Base-by-base conservation (phyloP, 1,140 invertebrate genomes). In the Vollenhovia emeryi region DNA sequence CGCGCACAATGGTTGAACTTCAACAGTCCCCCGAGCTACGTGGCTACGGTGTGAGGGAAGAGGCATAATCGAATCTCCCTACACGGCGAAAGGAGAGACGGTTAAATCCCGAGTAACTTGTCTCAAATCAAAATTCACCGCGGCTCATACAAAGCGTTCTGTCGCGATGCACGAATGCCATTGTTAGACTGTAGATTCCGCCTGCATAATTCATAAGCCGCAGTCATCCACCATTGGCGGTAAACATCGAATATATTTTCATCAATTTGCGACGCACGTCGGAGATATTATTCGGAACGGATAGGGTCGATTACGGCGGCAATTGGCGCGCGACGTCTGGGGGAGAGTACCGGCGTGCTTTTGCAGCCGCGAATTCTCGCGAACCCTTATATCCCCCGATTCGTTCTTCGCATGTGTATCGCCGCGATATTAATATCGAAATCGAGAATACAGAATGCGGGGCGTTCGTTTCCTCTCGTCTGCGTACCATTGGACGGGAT, bases 401-500 rank as follows among this genome's bases (percentile, higher is more conserved):
- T 11, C 45, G 11, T 13, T 11, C n/a, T 48, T 43, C 52, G 15
- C 9, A 36, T 45, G 15, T 2, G 18, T 52, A 24, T 52, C 24
- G 43, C n/a, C 15, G 33, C 48, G 27, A 73, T 57, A 59, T 82
- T 82, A 55, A 80, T 71, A 57, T 71, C 11, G 50, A 69, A 43
- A 36, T 11, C 24, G 36, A 7, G 50, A 33, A 6, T 57, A 18
- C 21, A 50, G 36, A 71, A 68, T 24, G 64, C 55, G 59, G 45
- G 43, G 64, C 69, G 59, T 62, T 88, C 75, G 71, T 89, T 85
- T 82, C 55, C 40, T 48, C 33, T 66, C 36, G 33, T 55, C 57
- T 52, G 57, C 64, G 64, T 27, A 62, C 85, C 76, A 82, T 90
- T 82, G 68, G 79, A 27, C 55, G 74, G 45, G 74, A 90, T 89